Evolutionary conservation across 1,140 invertebrate genomes (phyloP).

Genomic region (Oncopodura yosiiana): DNA sequence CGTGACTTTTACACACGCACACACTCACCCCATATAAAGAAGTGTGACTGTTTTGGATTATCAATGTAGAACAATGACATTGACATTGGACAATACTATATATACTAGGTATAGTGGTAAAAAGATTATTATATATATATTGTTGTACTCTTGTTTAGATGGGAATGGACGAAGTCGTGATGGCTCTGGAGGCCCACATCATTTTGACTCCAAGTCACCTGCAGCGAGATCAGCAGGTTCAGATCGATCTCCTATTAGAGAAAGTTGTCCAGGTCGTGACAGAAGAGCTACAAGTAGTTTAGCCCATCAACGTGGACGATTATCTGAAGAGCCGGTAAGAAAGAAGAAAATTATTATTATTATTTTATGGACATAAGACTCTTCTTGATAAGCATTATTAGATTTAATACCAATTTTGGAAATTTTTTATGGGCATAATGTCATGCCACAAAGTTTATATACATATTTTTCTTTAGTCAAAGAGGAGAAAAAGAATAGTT

Average conservation of each 20-base stretch:
- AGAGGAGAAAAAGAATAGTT: no score
- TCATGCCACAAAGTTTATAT: neutral
- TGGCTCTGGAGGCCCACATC: slow-evolving; percentile 19
- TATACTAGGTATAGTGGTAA: no score
- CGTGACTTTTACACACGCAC: no score
- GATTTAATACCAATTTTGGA: no score
- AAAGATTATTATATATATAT: no score
- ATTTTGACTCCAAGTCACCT: slow-evolving; percentile 27
- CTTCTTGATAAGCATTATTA: no score
- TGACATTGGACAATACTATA: no score
- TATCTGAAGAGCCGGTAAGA: slow-evolving; percentile 30
- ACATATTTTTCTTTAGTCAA: neutral
- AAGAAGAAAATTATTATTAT: neutral
- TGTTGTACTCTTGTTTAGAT: slow-evolving; percentile 14
- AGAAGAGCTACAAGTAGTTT: slow-evolving; percentile 18
- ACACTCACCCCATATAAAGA: no score
- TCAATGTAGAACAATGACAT: no score
- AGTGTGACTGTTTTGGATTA: no score
- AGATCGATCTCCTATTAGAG: slow-evolving; percentile 26
- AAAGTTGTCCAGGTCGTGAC: slow-evolving; percentile 23
- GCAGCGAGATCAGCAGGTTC: slow-evolving; percentile 15
- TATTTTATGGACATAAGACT: slow-evolving; percentile 3
- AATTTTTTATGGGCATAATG: no score
- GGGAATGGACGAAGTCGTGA: slow-evolving; percentile 27
- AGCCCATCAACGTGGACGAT: slow-evolving; percentile 20